Evolutionary conservation across 1,140 invertebrate genomes (phyloP).

Genomic region (Amphibalanus amphitrite): DNA sequence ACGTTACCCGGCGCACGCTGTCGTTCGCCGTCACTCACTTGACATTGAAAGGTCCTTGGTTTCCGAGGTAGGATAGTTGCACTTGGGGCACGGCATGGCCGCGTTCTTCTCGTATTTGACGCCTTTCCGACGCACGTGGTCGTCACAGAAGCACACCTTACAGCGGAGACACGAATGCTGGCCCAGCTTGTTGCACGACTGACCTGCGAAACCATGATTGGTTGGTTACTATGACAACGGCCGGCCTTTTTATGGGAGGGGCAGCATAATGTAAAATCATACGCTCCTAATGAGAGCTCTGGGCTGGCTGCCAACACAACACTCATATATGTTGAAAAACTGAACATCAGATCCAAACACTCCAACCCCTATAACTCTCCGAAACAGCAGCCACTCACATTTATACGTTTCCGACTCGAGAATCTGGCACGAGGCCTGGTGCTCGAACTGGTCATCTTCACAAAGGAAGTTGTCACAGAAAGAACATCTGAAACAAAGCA

Average conservation of each 20-base stretch:
- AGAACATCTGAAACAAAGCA: slow-evolving; percentile 48
- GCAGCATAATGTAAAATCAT: too few relatives aligned
- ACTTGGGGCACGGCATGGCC: slow-evolving; percentile 83
- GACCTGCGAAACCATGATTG: slow-evolving; percentile 32
- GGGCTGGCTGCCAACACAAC: too few relatives aligned
- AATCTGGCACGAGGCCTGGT: slow-evolving; percentile 91
- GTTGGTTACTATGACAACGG: too few relatives aligned
- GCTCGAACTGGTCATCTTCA: slow-evolving; percentile 97
- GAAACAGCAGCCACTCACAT: too few relatives aligned
- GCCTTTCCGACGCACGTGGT: slow-evolving; percentile 81
- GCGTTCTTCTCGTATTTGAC: slow-evolving; percentile 82
- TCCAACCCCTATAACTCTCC: too few relatives aligned
- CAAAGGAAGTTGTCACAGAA: slow-evolving; percentile 81
- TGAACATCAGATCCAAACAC: too few relatives aligned
- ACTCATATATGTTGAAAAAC: too few relatives aligned
- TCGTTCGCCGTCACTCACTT: too few relatives aligned
- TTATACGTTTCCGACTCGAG: slow-evolving; percentile 81
- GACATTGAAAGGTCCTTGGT: slow-evolving; percentile 93
- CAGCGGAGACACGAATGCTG: slow-evolving; percentile 88
- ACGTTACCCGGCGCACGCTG: too few relatives aligned
- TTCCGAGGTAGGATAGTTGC: slow-evolving; percentile 71
- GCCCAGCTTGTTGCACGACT: slow-evolving; percentile 82
- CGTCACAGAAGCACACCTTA: slow-evolving; percentile 91
- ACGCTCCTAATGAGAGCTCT: too few relatives aligned
- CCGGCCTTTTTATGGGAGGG: too few relatives aligned